Conservation (phyloP, 2,113 vertebrate genomes). For the Nannobrachium achirus region DNA sequence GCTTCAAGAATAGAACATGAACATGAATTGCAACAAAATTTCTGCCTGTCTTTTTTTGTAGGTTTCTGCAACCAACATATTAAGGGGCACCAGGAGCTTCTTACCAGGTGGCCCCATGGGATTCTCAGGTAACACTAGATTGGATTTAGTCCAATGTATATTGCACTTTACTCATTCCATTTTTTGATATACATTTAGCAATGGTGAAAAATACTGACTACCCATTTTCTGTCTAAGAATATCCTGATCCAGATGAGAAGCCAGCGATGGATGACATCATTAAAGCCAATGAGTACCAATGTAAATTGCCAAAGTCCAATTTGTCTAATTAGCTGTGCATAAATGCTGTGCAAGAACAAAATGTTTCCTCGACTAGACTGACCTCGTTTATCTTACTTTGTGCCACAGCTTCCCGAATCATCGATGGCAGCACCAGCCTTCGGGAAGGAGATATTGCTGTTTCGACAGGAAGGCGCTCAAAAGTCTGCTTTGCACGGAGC, state of each 20-base stretch:
- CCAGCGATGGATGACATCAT: slow-evolving; percentile 80
- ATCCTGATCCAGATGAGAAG: slow-evolving; percentile 40
- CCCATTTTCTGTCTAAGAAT: slow-evolving; percentile 43
- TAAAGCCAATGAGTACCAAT: slow-evolving; percentile 70
- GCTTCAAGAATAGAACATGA: not conserved
- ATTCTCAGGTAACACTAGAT: slow-evolving; percentile 55
- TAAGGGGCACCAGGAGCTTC: slow-evolving; percentile 55
- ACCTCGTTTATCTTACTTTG: slow-evolving; percentile 4
- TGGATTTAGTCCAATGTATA: not conserved
- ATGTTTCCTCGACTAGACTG: not conserved
- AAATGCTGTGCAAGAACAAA: not conserved
- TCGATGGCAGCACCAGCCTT: slow-evolving; percentile 65
- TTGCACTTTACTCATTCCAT: not conserved
- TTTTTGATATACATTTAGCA: too few species aligned
- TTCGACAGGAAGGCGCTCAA: slow-evolving; percentile 64
- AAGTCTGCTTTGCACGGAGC: slow-evolving; percentile 73
- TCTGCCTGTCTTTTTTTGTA: slow-evolving; percentile 39
- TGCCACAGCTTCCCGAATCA: slow-evolving; percentile 46
- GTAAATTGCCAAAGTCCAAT: slow-evolving; percentile 42
- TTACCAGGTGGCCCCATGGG: slow-evolving; percentile 58
- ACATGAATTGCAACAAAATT: not conserved
- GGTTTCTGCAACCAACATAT: slow-evolving; percentile 62
- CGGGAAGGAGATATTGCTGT: slow-evolving; percentile 77
- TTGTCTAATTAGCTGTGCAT: not conserved
- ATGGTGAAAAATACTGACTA: slow-evolving; percentile 6